Conservation (phyloP, 2,888 invertebrate species). For the Eutolmus rufibarbis region DNA sequence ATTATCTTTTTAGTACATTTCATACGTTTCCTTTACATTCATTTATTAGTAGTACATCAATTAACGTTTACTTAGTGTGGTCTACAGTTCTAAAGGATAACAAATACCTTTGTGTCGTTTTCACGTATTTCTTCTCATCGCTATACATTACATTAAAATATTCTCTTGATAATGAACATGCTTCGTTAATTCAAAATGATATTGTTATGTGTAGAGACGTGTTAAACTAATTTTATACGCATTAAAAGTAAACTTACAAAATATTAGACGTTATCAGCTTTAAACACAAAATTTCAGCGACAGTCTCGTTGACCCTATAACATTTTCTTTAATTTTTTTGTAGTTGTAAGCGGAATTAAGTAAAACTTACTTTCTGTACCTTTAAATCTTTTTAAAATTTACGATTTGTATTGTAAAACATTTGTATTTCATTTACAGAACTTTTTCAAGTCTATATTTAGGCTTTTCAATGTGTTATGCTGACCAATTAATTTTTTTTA, state of each 20-base stretch:
- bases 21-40: slow-evolving; percentile 21
- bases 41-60: slow-evolving; percentile 39
- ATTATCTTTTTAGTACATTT: slow-evolving; percentile 38
- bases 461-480: neutral
- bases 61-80: slow-evolving; percentile 35
- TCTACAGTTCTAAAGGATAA: slow-evolving; percentile 39
- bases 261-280: slow-evolving; percentile 26
- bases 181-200: slow-evolving; percentile 33
- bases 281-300: slow-evolving; percentile 21
- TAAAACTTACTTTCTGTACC: neutral
- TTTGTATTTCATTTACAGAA: neutral
- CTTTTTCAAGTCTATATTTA: neutral
- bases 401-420: neutral
- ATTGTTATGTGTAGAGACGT: slow-evolving; percentile 11
- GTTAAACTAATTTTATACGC: slow-evolving; percentile 19
- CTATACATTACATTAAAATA: slow-evolving; percentile 33
- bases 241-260: slow-evolving; percentile 29
- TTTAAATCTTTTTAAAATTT: neutral
- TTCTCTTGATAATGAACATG: slow-evolving; percentile 33
- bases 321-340: neutral
- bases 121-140: neutral
- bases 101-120: slow-evolving; percentile 37
- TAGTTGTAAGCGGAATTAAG: neutral
- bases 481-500: neutral
- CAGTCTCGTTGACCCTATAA: slow-evolving; percentile 25